phyloP scores from a whole-genome alignment of 2,888 invertebrate genomes.

The Mantis religiosa region DNA sequence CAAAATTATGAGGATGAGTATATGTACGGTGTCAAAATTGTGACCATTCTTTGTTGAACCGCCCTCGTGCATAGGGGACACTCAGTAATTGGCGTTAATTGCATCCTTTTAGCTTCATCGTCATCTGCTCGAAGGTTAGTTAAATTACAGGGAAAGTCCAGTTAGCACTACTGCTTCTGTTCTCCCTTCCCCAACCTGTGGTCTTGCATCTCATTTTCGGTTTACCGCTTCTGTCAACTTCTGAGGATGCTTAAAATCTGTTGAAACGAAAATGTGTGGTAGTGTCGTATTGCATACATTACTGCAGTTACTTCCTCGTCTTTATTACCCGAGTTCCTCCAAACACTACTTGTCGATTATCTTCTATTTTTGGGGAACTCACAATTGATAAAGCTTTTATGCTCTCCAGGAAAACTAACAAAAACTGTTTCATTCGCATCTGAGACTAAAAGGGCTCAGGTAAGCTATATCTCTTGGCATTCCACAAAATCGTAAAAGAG shows the following conservation, averaged over 20 bases:
- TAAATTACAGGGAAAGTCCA: not conserved
- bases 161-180: not conserved
- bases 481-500: no score
- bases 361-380: not conserved
- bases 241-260: not conserved
- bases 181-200: not conserved
- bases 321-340: not conserved
- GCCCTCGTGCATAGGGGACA: no score
- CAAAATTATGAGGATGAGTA: no score
- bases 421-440: no score
- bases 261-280: not conserved
- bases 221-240: not conserved
- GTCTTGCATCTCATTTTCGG: not conserved
- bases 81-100: not conserved
- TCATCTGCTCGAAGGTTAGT: not conserved
- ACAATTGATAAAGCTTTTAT: no score
- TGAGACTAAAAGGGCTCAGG: no score
- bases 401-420: no score
- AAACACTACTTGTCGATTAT: not conserved
- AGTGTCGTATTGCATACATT: not conserved
- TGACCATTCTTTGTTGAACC: no score
- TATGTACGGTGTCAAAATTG: no score
- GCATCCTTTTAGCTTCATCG: not conserved
- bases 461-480: no score
- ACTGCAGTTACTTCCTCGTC: not conserved